phyloP scores from a whole-genome alignment of 2,888 invertebrate species.

The Eristalis tenax region DNA sequence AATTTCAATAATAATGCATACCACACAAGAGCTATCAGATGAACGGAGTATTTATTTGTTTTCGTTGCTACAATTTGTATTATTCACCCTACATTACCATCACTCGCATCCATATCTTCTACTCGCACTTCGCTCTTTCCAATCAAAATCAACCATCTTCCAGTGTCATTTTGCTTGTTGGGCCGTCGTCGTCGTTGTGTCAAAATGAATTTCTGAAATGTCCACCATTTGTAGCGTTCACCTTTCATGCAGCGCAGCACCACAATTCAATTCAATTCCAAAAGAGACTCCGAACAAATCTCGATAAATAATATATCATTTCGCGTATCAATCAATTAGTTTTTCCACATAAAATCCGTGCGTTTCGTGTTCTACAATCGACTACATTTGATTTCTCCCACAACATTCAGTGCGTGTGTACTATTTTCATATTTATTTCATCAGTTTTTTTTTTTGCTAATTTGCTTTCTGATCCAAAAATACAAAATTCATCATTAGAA shows the following conservation, averaged over 20 bases:
- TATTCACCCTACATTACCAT: constrained; percentile 14
- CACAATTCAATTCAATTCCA: constrained; percentile 25
- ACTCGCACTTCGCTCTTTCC: constrained; percentile 24
- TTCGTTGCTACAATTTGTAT: neutral
- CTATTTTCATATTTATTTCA: constrained; percentile 6
- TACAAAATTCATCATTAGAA: constrained; percentile 4
- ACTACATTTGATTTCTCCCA: constrained; percentile 9
- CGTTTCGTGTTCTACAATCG: constrained; percentile 23
- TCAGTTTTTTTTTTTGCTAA: neutral
- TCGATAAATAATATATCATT: constrained; percentile 26
- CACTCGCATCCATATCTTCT: constrained; percentile 11
- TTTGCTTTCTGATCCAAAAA: neutral
- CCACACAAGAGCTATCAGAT: no score
- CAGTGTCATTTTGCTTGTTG: constrained; percentile 67
- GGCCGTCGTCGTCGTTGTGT: constrained; percentile 46
- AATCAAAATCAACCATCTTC: constrained; percentile 25
- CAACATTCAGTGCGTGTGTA: constrained; percentile 50
- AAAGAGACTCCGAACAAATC: constrained; percentile 54
- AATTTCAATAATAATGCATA: no score
- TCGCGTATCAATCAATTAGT: constrained; percentile 25
- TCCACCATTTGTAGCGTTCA: constrained; percentile 72
- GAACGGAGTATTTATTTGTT: no score
- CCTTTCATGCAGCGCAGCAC: constrained; percentile 70
- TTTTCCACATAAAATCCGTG: constrained; percentile 17
- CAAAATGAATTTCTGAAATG: constrained; percentile 68